Evolutionary conservation across 2,113 vertebrate species (phyloP).

Genomic region (Notarius lentiginosus): DNA sequence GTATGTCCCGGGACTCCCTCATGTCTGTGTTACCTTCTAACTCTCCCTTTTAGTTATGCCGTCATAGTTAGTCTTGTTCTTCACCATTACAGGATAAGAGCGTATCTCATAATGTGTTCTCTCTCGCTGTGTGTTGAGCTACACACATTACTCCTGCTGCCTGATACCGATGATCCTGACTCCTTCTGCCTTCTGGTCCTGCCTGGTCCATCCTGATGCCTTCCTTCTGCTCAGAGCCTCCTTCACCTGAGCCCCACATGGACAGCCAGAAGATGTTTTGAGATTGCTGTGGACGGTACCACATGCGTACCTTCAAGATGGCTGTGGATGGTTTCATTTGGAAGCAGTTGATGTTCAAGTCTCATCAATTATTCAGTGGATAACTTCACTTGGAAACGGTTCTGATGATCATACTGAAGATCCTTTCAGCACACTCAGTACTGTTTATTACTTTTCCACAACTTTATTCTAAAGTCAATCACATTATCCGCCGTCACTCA

Average conservation of each 20-base stretch:
- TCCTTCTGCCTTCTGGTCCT: no score
- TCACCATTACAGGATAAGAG: neutral
- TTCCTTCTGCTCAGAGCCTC: neutral
- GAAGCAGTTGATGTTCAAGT: neutral
- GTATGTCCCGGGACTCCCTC: neutral
- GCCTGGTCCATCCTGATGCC: neutral
- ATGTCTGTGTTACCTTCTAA: neutral
- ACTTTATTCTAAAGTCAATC: neutral
- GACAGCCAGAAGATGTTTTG: no score
- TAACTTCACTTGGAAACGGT: neutral
- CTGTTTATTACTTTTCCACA: no score
- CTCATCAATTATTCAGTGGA: neutral
- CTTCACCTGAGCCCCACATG: neutral
- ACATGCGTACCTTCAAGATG: neutral
- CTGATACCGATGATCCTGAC: no score
- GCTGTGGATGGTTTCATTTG: neutral
- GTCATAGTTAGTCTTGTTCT: neutral
- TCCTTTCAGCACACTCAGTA: neutral
- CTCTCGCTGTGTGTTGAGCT: neutral
- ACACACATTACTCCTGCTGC: no score
- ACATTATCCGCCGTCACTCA: neutral
- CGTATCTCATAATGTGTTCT: neutral
- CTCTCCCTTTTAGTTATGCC: neutral
- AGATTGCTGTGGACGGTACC: neutral
- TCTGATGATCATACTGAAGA: neutral